These are phyloP conservation scores for Drosophila eohydei DNA, from an alignment of 2,888 invertebrate species.

Conservation along the genomic window DNA sequence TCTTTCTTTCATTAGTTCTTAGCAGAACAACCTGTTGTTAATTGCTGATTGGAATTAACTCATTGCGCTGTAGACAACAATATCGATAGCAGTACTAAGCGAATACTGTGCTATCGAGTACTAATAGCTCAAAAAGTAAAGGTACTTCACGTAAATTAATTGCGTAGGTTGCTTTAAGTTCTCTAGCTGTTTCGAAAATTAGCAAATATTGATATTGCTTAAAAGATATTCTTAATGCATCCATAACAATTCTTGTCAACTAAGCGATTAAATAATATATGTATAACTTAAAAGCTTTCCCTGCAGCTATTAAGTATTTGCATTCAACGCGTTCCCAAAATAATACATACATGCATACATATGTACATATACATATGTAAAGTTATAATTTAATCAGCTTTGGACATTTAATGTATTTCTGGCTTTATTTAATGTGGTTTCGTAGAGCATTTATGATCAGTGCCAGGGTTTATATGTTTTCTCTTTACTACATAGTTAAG, in stretches of 20 bases:
- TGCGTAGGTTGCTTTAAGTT: too few relatives aligned
- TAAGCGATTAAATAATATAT: background rate
- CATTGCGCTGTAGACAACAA: background rate
- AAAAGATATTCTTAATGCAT: background rate
- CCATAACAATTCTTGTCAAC: background rate
- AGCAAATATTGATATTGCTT: background rate
- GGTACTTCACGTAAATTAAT: too few relatives aligned
- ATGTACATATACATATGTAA: background rate
- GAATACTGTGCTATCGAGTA: slow-evolving; percentile 26
- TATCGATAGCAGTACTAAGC: slow-evolving; percentile 35
- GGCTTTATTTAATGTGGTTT: slow-evolving; percentile 14
- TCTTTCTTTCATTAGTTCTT: background rate
- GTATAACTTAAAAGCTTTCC: background rate
- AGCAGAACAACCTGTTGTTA: slow-evolving; percentile 7
- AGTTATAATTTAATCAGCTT: slow-evolving; percentile 33
- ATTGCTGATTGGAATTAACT: background rate
- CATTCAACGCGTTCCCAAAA: slow-evolving; percentile 19
- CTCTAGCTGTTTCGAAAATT: background rate
- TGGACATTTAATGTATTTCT: slow-evolving; percentile 26
- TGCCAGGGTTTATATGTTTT: slow-evolving; percentile 15
- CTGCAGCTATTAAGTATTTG: slow-evolving; percentile 13
- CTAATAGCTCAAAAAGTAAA: slow-evolving; percentile 1
- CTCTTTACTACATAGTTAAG: slow-evolving; percentile 12
- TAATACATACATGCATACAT: slow-evolving; percentile 14
- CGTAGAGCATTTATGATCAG: slow-evolving; percentile 14